Evolutionary conservation across 2,113 vertebrate genomes (phyloP).

Genomic region (Brachypodius melanocephalos): DNA sequence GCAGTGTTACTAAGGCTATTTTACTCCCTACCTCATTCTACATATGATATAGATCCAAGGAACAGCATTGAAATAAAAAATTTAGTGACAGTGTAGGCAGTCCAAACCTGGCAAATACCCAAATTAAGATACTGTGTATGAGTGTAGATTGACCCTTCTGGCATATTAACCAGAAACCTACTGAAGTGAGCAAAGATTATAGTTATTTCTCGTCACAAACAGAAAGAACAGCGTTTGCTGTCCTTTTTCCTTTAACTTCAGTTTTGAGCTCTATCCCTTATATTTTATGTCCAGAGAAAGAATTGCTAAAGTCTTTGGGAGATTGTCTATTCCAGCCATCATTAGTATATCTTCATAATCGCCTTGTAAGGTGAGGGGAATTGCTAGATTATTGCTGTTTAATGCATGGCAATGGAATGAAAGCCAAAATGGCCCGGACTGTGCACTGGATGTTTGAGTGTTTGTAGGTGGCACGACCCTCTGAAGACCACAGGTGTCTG

Average conservation of each 20-base stretch:
- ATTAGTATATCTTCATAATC: background rate
- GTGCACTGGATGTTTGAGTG: background rate
- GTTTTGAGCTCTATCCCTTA: background rate
- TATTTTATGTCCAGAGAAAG: background rate
- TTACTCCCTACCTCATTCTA: background rate
- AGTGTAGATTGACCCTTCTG: background rate
- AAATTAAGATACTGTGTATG: background rate
- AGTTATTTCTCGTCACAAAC: background rate
- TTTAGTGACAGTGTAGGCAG: background rate
- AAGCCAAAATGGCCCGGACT: background rate
- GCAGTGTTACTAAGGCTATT: background rate
- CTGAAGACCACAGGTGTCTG: background rate
- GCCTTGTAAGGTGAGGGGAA: background rate
- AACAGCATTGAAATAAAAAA: background rate
- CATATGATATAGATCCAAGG: background rate
- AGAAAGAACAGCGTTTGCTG: background rate
- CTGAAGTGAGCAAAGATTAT: background rate
- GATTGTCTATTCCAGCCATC: background rate
- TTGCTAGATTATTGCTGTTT: background rate
- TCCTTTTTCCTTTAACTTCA: background rate
- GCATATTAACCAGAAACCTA: background rate
- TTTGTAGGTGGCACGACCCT: background rate
- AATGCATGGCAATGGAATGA: background rate
- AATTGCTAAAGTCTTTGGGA: background rate
- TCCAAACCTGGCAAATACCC: background rate